A percentile compares a stretch with the other conserved stretches of the same genome.
These are phyloP conservation scores for Drosophila nasuta DNA, from an alignment of 1,140 invertebrate genomes.

Conservation along the genomic window DNA sequence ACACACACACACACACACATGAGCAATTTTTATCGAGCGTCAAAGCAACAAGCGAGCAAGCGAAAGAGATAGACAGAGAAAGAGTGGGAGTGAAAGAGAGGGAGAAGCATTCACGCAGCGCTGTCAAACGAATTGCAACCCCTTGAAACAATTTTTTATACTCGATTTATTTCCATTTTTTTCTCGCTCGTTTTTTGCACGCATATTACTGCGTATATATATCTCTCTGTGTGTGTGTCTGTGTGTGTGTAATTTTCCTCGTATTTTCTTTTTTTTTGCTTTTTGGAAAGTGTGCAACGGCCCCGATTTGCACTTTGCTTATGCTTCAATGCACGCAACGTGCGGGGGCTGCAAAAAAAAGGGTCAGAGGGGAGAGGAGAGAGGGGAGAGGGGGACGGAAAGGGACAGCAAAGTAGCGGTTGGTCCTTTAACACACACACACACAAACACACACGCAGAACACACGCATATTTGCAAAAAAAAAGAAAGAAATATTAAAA, in stretches of 20 bases:
- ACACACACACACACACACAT: conserved; percentile 45
- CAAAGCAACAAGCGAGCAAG: conserved; percentile 66
- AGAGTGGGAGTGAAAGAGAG: conserved; percentile 9
- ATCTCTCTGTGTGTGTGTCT: conserved; percentile 14
- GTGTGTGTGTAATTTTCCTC: conserved; percentile 23
- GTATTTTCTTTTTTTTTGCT: conserved; percentile 51
- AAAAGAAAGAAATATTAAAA: conserved; percentile 14
- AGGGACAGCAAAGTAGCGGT: conserved; percentile 22
- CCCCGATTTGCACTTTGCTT: conserved; percentile 48
- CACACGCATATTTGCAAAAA: background rate
- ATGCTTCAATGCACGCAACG: conserved; percentile 61
- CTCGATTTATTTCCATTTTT: conserved; percentile 70
- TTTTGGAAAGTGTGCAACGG: conserved; percentile 42
- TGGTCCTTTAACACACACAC: conserved; percentile 13
- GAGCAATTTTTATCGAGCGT: conserved; percentile 74
- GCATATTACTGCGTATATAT: background rate
- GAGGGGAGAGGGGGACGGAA: background rate
- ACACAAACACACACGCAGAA: conserved; percentile 10
- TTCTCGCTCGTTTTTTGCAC: conserved; percentile 19
- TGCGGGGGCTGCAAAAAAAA: background rate
- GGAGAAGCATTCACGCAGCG: conserved; percentile 47
- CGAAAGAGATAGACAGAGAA: conserved; percentile 6
- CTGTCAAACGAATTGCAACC: conserved; percentile 74
- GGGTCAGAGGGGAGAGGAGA: too few species aligned
- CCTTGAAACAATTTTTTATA: conserved; percentile 79